Conservation (phyloP, 2,888 invertebrate species). For the Brenthis hecate region DNA sequence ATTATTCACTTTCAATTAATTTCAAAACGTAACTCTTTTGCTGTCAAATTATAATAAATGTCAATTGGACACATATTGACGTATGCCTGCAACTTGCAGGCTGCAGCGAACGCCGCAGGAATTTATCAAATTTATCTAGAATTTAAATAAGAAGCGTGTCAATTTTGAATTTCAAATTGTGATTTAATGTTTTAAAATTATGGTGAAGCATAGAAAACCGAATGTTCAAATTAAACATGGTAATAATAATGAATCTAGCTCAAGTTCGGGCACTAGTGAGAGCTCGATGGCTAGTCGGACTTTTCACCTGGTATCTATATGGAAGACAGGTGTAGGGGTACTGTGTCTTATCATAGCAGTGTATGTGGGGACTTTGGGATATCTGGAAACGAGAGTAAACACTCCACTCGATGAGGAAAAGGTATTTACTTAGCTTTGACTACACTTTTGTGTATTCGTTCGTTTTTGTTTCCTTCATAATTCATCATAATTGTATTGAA, state of each 20-base stretch:
- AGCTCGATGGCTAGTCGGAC: slow-evolving; percentile 46
- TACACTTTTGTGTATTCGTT: background rate
- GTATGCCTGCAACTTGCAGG: background rate
- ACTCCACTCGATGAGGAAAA: slow-evolving; percentile 91
- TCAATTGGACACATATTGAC: slow-evolving; percentile 16
- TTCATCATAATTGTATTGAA: slow-evolving; percentile 15
- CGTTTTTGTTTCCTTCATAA: background rate
- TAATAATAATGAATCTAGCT: slow-evolving; percentile 59
- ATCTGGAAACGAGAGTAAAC: slow-evolving; percentile 93
- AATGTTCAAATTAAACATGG: slow-evolving; percentile 52
- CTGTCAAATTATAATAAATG: background rate
- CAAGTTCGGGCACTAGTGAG: slow-evolving; percentile 59
- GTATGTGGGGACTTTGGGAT: slow-evolving; percentile 90
- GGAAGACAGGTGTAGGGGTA: slow-evolving; percentile 84
- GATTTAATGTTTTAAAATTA: slow-evolving; percentile 42
- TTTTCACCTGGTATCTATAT: slow-evolving; percentile 62
- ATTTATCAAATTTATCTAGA: background rate
- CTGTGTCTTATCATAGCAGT: slow-evolving; percentile 86
- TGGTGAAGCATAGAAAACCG: slow-evolving; percentile 66
- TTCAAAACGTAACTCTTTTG: background rate
- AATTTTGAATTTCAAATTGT: background rate
- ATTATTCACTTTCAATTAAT: background rate
- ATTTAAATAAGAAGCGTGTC: slow-evolving; percentile 4
- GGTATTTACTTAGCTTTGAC: slow-evolving; percentile 61
- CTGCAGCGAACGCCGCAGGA: background rate